Evolutionary conservation across 2,888 invertebrate species (phyloP), one percentile per base, ranked within the genome.

Genomic region (Eupeodes latifasciatus): DNA sequence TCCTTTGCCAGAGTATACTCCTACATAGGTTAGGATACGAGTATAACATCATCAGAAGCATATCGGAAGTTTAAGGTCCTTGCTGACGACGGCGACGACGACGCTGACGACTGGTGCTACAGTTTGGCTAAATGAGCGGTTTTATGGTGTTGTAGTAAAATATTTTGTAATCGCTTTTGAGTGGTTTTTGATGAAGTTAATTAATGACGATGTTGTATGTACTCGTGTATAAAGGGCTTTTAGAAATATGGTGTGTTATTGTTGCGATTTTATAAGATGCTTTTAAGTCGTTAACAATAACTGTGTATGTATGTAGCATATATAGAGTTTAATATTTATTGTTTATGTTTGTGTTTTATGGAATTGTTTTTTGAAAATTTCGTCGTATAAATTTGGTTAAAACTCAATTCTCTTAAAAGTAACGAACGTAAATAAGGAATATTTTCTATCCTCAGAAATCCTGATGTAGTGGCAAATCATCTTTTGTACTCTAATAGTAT

Each of bases 111-210:
- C 27, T 19, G 53, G 7, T 78, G 44, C n/a, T 64, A 12, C 59
- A 34, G 53, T 27, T 40, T 27, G 53, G 40, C 72, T 72, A 62
- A 71, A 61, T 81, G 79, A 74, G 71, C 66, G 49, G 75, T 61
- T 69, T 34, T 53, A 74, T 81, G 81, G 81, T 81, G 84, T 81
- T 87, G 84, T 57, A 62, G 85, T 75, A 64, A 78, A 85, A 88
- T 88, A 88, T 81, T 88, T 81, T 78, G 85, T 81, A 85, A 88
- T 85, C 81, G 85, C 81, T 81, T 85, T 81, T 78, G 85, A 88
- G 85, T 85, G 85, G 85, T 80, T 85, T 74, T 81, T 85, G 88
- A 85, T 81, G 81, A 88, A 88, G 81, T 81, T 88, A 85, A 88
- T 85, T 88, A 85, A 88, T 88, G 85, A 61, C 69, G 78, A 75